A percentile compares a stretch with the other conserved stretches of the same genome.
Evolutionary conservation across 2,797 vertebrate species (phyloP).

Genomic region (Manis crassicaudata): DNA sequence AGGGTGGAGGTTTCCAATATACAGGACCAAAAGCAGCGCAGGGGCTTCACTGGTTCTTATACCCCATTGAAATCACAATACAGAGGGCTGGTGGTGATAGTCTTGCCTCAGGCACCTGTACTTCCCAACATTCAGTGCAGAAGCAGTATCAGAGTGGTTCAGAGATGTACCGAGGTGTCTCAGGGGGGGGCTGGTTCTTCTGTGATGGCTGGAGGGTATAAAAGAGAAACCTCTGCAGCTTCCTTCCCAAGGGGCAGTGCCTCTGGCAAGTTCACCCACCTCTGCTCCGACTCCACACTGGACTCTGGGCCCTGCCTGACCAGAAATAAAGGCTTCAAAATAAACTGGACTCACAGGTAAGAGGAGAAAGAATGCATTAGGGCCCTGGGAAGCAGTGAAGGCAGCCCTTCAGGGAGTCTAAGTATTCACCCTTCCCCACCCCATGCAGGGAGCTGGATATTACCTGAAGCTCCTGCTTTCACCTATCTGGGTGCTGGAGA

Average conservation of each 20-base stretch:
- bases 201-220: conserved; percentile 77
- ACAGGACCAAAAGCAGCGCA: neutral
- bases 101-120: neutral
- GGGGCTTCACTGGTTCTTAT: neutral
- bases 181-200: conserved; percentile 83
- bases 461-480: conserved; percentile 45
- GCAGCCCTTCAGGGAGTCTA: neutral
- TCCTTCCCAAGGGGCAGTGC: neutral
- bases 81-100: neutral
- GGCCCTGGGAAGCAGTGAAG: neutral
- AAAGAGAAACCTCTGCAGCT: conserved; percentile 24
- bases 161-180: conserved; percentile 51
- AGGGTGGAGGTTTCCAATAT: neutral
- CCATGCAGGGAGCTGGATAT: neutral
- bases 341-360: neutral
- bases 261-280: neutral
- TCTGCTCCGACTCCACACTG: neutral
- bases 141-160: neutral
- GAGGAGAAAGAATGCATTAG: neutral
- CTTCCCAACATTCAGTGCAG: conserved; percentile 13
- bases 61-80: neutral
- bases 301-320: neutral
- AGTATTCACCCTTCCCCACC: neutral
- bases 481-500: conserved; percentile 2
- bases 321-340: neutral